Evolutionary conservation across 2,888 invertebrate species (phyloP), one percentile per base, ranked within the genome.

Genomic region (Alcis repandata): DNA sequence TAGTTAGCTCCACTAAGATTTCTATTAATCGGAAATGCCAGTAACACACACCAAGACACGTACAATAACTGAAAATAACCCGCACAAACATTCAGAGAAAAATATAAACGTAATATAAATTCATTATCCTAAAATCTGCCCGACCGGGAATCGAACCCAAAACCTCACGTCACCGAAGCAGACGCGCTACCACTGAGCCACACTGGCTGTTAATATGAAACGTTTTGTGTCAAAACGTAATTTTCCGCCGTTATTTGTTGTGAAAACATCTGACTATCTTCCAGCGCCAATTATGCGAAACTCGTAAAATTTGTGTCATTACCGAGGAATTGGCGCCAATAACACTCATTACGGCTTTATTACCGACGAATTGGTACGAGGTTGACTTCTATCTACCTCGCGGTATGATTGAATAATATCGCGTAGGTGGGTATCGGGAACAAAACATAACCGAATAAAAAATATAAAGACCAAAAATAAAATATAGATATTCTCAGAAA

Each of bases 221-320:
- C 3, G 9, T 36, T 36, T 11, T 3, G 36, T 9, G 11, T 7
- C 11, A 36, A 36, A 36, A 36, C 11, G 36, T 36, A 11, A 10
- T 36, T 36, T 36, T 36, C 27, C 27, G 9, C 9, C 36, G 1
- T 36, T 36, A 36, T 36, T 9, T 36, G 36, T 36, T 11, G 9
- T 15, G 40, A 17, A 17, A 10, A 4, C 41, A 19, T 2, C 19
- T 1, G 11, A 13, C 22, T 22, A n/a, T 22, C 46, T 7, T n/a
- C 8, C 22, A 2, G 43, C 3, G 46, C 46, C 46, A 46, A 32
- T 9, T 9, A 49, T 3, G 15, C 15, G 48, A 49, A 46, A 27
- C 15, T 38, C 36, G 36, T 52, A 36, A 36, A 52, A 9, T 38
- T 8, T 13, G 36, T 33, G 20, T 52, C n/a, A 38, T 38, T 52